Base-by-base conservation (phyloP, 2,888 invertebrate genomes). In the Pantelozetes paolii region DNA sequence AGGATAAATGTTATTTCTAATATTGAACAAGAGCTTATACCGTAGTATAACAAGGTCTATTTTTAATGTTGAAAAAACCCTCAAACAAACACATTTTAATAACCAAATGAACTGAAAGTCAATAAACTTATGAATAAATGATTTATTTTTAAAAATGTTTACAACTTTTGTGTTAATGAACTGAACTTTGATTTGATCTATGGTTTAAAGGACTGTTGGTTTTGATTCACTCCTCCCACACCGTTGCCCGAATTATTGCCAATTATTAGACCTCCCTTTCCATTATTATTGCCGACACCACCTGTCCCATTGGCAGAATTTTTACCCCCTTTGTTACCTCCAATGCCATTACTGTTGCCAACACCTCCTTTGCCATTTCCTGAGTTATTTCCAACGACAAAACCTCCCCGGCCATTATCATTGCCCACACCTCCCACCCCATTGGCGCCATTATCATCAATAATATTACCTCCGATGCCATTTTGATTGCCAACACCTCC, bases 301-400 rank as follows among this genome's bases (percentile, higher is more conserved):
- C 54, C 54, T 13, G 54, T 54, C 9, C 54, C 54, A 54, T 54
- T 54, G 23, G 54, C 54, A 26, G 54, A 54, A 18, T 54, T 54
- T 54, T 54, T 54, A 13, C 54, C 54, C 8, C 54, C 54, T 54
- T 54, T 54, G 54, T 54, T 54, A 23, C 54, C 54, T 23, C 54
- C 54, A 13, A 23, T 54, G 54, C 54, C 54, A 26, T 54, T 54
- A 54, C 23, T 54, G 23, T 54, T 26, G 23, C 54, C 54, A 3
- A 54, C 26, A 23, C 54, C 54, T 54, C 54, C 54, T 18, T 54
- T 54, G 6, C 54, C 54, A 26, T 54, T 54, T 23, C 54, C 54
- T 23, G 54, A 54, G 26, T 54, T 13, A 54, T 54, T 20, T 1
- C 54, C 54, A 23, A 54, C 13, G 18, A 54, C 23, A 54, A 54